Percentiles rank a stretch among this genome's conserved stretches.
Evolutionary conservation across 53 echinoderm and acorn worm genomes (phyloP).

Genomic region (Zoroaster sp.): DNA sequence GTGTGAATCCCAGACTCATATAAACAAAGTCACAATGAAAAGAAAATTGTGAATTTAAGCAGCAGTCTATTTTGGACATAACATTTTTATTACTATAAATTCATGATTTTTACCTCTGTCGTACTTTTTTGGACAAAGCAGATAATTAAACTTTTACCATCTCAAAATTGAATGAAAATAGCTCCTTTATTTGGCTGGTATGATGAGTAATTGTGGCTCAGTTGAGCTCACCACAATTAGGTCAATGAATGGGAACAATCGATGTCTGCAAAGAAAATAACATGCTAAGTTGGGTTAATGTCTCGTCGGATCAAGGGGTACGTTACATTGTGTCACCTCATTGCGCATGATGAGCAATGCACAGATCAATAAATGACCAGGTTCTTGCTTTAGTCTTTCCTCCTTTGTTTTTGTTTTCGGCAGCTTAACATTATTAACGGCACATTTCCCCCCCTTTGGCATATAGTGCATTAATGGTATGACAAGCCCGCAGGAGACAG

Average conservation of each 20-base stretch:
- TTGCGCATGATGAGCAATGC: constrained; percentile 11
- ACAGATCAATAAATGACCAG: neutral
- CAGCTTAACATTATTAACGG: neutral
- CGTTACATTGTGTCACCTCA: constrained; percentile 11
- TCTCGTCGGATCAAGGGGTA: constrained; percentile 18
- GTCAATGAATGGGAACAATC: neutral
- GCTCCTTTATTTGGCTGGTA: too few species aligned
- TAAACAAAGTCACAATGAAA: too few species aligned
- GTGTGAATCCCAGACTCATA: too few species aligned
- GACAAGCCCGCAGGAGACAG: neutral
- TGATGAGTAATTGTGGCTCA: neutral
- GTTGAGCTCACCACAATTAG: neutral
- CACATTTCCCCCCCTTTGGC: neutral
- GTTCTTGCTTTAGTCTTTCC: neutral
- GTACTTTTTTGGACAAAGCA: too few species aligned
- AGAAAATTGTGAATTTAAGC: too few species aligned
- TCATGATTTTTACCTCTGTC: too few species aligned
- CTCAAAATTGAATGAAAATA: too few species aligned
- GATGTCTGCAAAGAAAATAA: neutral
- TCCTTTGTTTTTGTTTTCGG: neutral
- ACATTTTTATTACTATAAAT: too few species aligned
- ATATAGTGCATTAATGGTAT: neutral
- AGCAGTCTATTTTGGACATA: too few species aligned
- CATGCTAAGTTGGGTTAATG: constrained; percentile 10
- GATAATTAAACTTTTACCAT: too few species aligned